Evolutionary conservation across 2,888 invertebrate species (phyloP).

Genomic region (Hirtodrosophila duncani): DNA sequence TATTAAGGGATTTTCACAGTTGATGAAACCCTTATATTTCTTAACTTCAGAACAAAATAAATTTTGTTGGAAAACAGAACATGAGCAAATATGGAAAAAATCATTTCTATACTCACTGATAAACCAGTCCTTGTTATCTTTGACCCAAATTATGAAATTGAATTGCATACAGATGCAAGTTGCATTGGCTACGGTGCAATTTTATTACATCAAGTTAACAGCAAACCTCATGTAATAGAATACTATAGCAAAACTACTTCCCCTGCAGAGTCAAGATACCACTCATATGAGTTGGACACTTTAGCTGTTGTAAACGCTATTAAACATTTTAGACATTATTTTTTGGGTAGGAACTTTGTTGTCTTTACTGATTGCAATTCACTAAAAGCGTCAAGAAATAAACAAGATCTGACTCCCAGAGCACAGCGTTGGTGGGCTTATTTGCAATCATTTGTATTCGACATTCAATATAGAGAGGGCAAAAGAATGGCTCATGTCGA

Average conservation of each 20-base stretch:
- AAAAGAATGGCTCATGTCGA: slow-evolving; percentile 26
- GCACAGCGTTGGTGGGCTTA: slow-evolving; percentile 25
- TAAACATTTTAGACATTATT: slow-evolving; percentile 42
- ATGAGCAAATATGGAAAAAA: slow-evolving; percentile 9
- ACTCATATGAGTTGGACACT: slow-evolving; percentile 22
- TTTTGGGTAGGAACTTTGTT: slow-evolving; percentile 9
- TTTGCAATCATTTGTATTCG: slow-evolving; percentile 21
- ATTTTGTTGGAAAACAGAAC: slow-evolving; percentile 11
- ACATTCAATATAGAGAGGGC: slow-evolving; percentile 13
- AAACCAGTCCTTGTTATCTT: slow-evolving; percentile 9
- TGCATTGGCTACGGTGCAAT: slow-evolving; percentile 12
- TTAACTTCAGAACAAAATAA: slow-evolving; percentile 13
- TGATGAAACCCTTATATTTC: slow-evolving; percentile 16
- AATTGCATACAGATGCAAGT: slow-evolving; percentile 13
- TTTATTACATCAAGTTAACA: slow-evolving; percentile 14
- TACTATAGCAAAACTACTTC: slow-evolving; percentile 3
- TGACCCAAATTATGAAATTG: slow-evolving; percentile 9
- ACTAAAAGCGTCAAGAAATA: slow-evolving; percentile 12
- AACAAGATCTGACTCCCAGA: slow-evolving; percentile 20
- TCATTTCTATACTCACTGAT: neutral
- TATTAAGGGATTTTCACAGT: slow-evolving; percentile 18
- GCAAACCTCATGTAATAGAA: slow-evolving; percentile 11
- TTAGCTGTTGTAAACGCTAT: slow-evolving; percentile 37
- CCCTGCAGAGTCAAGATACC: too few species aligned
- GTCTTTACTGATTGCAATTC: slow-evolving; percentile 18